Percentiles rank a stretch among this genome's conserved stretches.
phyloP scores from a whole-genome alignment of 2,888 invertebrate species.

The Argynnis bischoffii region DNA sequence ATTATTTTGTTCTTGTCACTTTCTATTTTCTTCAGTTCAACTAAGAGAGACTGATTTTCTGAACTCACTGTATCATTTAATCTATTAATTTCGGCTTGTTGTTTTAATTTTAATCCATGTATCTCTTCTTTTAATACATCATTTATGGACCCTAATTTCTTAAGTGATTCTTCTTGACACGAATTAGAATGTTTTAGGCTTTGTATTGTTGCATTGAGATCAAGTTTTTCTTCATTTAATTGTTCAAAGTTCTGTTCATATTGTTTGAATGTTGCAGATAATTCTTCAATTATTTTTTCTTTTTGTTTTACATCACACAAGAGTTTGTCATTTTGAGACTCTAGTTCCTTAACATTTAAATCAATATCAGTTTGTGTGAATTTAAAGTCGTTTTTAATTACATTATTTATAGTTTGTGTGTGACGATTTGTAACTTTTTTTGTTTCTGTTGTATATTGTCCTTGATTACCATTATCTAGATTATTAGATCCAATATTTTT shows the following conservation, averaged over 20 bases:
- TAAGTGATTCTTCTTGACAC: conserved; percentile 58
- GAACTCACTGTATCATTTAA: conserved; percentile 58
- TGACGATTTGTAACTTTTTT: conserved; percentile 43
- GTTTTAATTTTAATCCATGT: conserved; percentile 48
- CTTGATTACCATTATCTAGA: conserved; percentile 31
- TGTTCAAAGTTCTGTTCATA: conserved; percentile 58
- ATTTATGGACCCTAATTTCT: conserved; percentile 50
- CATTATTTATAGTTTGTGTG: conserved; percentile 55
- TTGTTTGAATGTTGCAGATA: conserved; percentile 54
- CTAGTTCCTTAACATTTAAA: conserved; percentile 45
- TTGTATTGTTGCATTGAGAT: conserved; percentile 57
- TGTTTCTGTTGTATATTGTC: conserved; percentile 17
- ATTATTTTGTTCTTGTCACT: conserved; percentile 65
- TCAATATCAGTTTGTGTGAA: conserved; percentile 60
- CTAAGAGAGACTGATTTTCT: conserved; percentile 70
- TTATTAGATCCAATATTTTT: conserved; percentile 11
- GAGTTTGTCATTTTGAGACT: conserved; percentile 45
- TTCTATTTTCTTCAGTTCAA: conserved; percentile 67
- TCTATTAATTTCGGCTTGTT: conserved; percentile 48
- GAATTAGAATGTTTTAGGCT: conserved; percentile 53
- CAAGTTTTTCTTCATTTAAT: conserved; percentile 63
- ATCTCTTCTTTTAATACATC: conserved; percentile 55
- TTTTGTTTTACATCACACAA: conserved; percentile 51
- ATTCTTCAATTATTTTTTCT: conserved; percentile 63
- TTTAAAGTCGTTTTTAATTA: conserved; percentile 45